Percentiles rank a stretch among this genome's conserved stretches.
These are phyloP conservation scores for Chiloscyllium plagiosum DNA, from an alignment of 2,113 vertebrate genomes.

Conservation along the genomic window DNA sequence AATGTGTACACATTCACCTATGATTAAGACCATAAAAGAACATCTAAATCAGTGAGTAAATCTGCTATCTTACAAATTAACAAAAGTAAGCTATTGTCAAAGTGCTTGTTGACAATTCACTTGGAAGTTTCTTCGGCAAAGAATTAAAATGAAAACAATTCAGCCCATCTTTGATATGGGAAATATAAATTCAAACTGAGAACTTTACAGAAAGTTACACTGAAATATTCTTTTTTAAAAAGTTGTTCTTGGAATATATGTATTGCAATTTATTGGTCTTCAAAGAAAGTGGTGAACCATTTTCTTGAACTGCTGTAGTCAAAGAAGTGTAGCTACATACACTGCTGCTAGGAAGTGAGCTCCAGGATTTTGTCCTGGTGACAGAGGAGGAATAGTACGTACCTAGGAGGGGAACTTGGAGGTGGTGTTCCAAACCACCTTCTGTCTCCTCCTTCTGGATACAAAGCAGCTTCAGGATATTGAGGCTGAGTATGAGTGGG, in stretches of 20 bases:
- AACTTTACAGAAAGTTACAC: background rate
- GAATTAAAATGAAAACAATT: background rate
- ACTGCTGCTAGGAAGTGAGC: no score
- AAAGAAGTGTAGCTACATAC: no score
- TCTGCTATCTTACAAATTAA: background rate
- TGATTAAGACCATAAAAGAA: background rate
- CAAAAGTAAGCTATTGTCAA: background rate
- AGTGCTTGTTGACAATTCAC: background rate
- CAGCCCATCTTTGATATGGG: background rate
- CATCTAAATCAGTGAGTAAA: background rate
- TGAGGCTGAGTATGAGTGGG: no score
- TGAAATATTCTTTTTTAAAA: background rate
- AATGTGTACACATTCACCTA: background rate
- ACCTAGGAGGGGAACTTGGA: no score
- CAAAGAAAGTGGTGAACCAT: background rate
- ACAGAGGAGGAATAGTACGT: no score
- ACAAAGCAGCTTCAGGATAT: no score
- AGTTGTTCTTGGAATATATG: background rate
- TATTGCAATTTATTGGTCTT: background rate
- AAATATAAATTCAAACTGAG: background rate
- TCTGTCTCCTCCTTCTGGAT: no score
- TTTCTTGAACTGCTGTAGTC: background rate
- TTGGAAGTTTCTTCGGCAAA: background rate
- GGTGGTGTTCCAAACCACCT: no score
- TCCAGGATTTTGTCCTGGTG: no score